Conservation (phyloP, 2,113 vertebrate genomes). For the Struthidea cinerea region DNA sequence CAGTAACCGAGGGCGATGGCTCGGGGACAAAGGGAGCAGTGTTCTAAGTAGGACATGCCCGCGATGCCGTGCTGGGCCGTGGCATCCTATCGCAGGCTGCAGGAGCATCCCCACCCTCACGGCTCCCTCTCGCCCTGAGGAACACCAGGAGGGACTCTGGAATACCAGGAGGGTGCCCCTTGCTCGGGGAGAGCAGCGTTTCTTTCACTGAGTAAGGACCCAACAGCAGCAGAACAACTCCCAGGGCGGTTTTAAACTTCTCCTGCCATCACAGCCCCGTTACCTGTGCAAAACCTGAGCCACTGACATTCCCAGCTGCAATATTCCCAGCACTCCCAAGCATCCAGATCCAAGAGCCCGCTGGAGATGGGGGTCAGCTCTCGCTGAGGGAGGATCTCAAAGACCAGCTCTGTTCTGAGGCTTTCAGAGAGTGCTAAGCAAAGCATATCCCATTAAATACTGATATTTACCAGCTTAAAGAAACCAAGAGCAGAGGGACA, state of each 20-base stretch:
- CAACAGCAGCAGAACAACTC: not conserved
- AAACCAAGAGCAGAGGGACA: not conserved
- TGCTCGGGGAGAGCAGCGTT: not conserved
- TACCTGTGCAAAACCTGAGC: not conserved
- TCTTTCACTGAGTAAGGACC: not conserved
- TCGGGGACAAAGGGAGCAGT: slow-evolving; percentile 32
- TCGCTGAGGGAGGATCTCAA: not conserved
- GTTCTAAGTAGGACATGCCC: slow-evolving; percentile 56
- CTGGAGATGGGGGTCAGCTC: not conserved
- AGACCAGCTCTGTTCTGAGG: not conserved
- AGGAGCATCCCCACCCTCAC: not conserved
- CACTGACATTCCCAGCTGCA: not conserved
- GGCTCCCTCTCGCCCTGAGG: not conserved
- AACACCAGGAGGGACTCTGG: not conserved
- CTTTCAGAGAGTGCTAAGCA: not conserved
- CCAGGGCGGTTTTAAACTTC: not conserved
- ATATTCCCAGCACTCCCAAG: not conserved
- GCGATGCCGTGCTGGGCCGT: not conserved
- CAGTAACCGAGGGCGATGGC: slow-evolving; percentile 21
- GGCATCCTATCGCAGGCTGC: not conserved
- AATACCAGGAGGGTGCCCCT: not conserved
- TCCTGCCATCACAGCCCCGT: not conserved
- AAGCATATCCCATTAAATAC: not conserved
- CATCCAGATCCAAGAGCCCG: not conserved
- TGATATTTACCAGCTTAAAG: not conserved